Evolutionary conservation across 2,113 vertebrate genomes (phyloP), one percentile per base, ranked within the genome.

Genomic region (Girardinichthys multiradiatus): DNA sequence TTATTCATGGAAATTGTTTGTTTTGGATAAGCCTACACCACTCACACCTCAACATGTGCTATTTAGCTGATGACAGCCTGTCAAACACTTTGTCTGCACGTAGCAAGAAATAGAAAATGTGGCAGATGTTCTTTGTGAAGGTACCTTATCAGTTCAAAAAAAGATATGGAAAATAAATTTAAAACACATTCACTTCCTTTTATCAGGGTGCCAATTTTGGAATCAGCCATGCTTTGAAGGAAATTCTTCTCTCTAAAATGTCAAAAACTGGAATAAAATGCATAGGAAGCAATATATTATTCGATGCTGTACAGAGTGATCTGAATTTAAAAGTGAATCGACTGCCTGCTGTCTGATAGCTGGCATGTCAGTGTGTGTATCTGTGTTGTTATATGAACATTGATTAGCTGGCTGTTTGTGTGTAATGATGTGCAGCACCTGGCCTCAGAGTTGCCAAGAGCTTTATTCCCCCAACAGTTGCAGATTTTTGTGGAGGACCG

Each of bases 361-460:
- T 15, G 2, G 27, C 66, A 59, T 62, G 76, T 87, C 81, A 58
- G 80, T 57, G 29, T 77, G 79, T 84, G 74, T 88, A 78, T 86
- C 81, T 72, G 61, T 68, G 69, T 80, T 67, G 72, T 82, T 64
- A 79, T 86, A 76, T 77, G 79, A 77, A 73, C 83, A 87, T 83
- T 61, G 74, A 84, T 80, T 83, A 57, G 62, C 57, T 69, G 78
- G 45, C 67, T 71, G 76, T 82, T 70, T 64, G 72, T 81, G 80
- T 79, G 80, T 66, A 54, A 57, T 76, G 81, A 89, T 79, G 76
- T 54, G 31, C 82, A 77, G 72, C 64, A 70, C 82, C 83, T 87
- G 86, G 84, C 73, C 79, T 82, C 54, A 65, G 54, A 64, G 30
- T 57, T 77, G 70, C 88, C 79, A 74, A 57, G 59, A 80, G 77